A percentile compares a stretch with the other conserved stretches of the same genome.
These are phyloP conservation scores for Psammodynastes pulverulentus DNA, from an alignment of 2,113 vertebrate species.

Conservation along the genomic window DNA sequence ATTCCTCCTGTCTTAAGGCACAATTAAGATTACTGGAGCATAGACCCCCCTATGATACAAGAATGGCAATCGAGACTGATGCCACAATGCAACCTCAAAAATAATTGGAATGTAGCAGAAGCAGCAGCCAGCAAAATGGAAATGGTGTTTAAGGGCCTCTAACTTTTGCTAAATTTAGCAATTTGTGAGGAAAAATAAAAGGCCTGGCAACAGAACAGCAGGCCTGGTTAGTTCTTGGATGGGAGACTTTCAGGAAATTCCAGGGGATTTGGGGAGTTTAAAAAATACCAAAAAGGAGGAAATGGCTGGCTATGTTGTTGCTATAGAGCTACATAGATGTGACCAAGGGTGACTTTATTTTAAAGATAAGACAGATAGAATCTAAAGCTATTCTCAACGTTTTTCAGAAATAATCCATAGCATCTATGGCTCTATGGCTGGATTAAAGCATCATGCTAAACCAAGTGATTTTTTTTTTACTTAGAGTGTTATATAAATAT, in stretches of 20 bases:
- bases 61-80: rapidly evolving
- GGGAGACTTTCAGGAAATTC: neutral
- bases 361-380: neutral
- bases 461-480: neutral
- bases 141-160: neutral
- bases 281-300: neutral
- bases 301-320: neutral
- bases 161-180: slow-evolving; percentile 6
- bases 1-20: slow-evolving; percentile 26
- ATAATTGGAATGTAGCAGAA: slow-evolving; percentile 1
- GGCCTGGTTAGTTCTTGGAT: neutral
- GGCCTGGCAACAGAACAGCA: neutral
- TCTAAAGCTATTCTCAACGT: neutral
- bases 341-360: neutral
- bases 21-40: slow-evolving; percentile 11
- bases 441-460: neutral
- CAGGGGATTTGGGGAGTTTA: neutral
- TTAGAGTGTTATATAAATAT: neutral
- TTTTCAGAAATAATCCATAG: neutral
- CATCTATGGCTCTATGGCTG: neutral
- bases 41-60: neutral
- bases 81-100: slow-evolving; percentile 31
- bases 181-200: neutral
- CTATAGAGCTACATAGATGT: neutral
- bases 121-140: neutral